Percentiles rank a stretch among this genome's conserved stretches.
These are phyloP conservation scores for Argyra leucocephala DNA, from an alignment of 2,888 invertebrate species.

Conservation along the genomic window DNA sequence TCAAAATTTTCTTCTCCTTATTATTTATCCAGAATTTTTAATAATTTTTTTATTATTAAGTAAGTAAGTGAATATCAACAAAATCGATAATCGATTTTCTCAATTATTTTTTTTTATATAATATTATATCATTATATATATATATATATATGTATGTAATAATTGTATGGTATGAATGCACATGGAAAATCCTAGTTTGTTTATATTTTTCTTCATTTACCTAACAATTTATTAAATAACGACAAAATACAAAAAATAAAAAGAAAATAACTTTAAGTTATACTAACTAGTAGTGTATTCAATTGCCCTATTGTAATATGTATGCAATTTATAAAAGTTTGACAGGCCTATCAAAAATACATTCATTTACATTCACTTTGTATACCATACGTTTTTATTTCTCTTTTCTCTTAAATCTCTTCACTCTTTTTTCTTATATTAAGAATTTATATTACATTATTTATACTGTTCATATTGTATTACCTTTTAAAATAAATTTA, in stretches of 20 bases:
- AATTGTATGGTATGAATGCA: no score
- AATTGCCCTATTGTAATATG: neutral
- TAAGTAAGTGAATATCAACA: neutral
- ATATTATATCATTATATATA: neutral
- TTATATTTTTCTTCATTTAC: neutral
- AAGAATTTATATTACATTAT: no score
- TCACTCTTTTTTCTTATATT: no score
- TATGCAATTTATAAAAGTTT: neutral
- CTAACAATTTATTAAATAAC: neutral
- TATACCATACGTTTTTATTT: no score
- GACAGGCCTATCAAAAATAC: neutral
- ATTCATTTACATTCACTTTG: no score
- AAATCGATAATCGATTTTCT: constrained; percentile 6
- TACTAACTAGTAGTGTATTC: neutral
- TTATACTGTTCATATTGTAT: no score
- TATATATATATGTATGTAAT: no score
- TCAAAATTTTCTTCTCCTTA: neutral
- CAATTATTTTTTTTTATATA: neutral
- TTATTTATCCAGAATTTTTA: neutral
- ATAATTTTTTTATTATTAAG: neutral
- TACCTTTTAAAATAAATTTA: no score
- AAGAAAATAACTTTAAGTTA: no score
- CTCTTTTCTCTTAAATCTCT: no score
- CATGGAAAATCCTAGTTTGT: neutral
- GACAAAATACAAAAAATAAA: neutral